Evolutionary conservation across 2,888 invertebrate species (phyloP).

Genomic region (Tetragnatha montana): DNA sequence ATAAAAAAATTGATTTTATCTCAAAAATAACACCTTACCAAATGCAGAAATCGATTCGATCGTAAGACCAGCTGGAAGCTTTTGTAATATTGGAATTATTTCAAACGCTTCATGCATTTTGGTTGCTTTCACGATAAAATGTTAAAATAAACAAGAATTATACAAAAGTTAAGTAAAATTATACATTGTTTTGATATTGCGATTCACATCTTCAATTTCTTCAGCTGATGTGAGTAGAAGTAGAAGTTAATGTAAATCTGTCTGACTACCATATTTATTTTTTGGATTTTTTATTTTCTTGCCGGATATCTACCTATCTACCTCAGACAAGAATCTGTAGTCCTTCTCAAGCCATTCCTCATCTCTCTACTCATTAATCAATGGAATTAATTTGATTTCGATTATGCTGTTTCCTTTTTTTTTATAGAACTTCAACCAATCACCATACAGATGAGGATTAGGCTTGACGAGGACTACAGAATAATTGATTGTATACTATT

Average conservation of each 20-base stretch:
- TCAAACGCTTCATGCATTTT: slow-evolving; percentile 79
- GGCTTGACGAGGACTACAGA: no score
- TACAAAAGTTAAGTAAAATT: not conserved
- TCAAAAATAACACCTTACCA: slow-evolving; percentile 80
- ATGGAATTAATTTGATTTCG: no score
- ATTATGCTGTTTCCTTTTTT: no score
- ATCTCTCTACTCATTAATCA: no score
- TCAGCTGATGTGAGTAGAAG: not conserved
- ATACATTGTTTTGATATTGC: slow-evolving; percentile 23
- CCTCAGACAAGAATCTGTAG: no score
- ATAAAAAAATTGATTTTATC: not conserved
- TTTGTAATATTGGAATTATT: slow-evolving; percentile 85
- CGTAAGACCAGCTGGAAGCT: slow-evolving; percentile 83
- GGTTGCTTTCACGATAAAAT: not conserved
- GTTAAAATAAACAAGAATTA: not conserved
- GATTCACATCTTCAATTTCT: slow-evolving; percentile 6
- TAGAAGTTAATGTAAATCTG: not conserved
- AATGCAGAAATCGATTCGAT: slow-evolving; percentile 95
- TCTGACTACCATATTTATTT: no score
- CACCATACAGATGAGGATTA: no score
- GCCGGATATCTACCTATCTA: no score
- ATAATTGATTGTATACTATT: no score
- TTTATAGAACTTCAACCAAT: no score
- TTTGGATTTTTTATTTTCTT: no score
- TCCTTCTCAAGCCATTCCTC: no score